These are phyloP conservation scores for Drosophila neocordata DNA, from an alignment of 1,140 invertebrate species.

Conservation along the genomic window DNA sequence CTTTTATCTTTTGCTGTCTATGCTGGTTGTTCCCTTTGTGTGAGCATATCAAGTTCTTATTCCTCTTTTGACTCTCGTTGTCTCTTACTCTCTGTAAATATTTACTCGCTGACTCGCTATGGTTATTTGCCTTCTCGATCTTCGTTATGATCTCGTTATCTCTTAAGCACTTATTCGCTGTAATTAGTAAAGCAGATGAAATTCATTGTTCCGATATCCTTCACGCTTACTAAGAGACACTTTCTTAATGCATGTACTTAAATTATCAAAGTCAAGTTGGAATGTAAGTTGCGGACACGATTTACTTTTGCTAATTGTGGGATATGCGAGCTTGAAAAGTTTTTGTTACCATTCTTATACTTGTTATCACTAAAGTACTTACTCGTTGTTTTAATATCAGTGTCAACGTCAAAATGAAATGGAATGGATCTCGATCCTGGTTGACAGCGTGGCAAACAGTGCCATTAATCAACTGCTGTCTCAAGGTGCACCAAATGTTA, in stretches of 20 bases:
- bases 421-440: slow-evolving; percentile 51
- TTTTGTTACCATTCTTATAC: not conserved
- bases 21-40: no score
- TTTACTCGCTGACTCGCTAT: no score
- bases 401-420: slow-evolving; percentile 50
- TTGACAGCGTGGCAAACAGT: slow-evolving; percentile 70
- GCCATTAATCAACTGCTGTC: slow-evolving; percentile 72
- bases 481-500: slow-evolving; percentile 55
- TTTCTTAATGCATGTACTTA: not conserved
- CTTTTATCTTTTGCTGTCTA: no score
- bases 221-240: no score
- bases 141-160: no score
- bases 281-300: not conserved
- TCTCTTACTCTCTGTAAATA: no score
- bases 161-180: no score
- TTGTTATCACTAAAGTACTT: slow-evolving; percentile 7
- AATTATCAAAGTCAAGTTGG: not conserved
- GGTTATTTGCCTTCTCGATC: no score
- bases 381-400: slow-evolving; percentile 56
- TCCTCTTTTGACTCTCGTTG: no score
- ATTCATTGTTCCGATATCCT: no score
- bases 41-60: no score
- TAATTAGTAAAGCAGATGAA: no score
- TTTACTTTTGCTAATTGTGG: not conserved
- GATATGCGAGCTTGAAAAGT: not conserved